Evolutionary conservation across 2,113 vertebrate species (phyloP).

Genomic region (Apodemus speciosus): DNA sequence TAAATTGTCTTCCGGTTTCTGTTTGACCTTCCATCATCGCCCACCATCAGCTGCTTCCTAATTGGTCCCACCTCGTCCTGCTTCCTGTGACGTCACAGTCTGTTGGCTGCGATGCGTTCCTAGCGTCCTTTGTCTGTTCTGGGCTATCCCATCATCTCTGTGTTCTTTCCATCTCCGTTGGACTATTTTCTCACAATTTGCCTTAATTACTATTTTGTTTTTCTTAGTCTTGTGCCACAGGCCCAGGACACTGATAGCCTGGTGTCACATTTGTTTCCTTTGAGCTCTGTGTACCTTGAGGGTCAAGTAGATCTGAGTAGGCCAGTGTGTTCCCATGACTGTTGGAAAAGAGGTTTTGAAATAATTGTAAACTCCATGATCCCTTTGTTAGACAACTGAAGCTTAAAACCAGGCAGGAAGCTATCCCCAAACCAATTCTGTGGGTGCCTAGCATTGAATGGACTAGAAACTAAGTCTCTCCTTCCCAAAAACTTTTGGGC

Average conservation of each 20-base stretch:
- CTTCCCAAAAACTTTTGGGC: neutral
- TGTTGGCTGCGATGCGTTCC: neutral
- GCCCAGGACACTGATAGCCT: neutral
- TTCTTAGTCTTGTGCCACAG: conserved; percentile 14
- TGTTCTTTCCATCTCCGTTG: neutral
- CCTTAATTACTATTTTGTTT: conserved; percentile 1
- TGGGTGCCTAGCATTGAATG: neutral
- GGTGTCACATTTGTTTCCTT: neutral
- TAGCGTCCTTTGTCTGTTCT: neutral
- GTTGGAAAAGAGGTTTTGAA: neutral
- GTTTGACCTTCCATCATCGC: neutral
- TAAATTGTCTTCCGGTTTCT: neutral
- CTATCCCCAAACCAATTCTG: neutral
- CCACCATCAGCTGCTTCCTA: neutral
- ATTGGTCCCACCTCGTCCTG: neutral
- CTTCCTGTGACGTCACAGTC: neutral
- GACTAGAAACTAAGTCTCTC: neutral
- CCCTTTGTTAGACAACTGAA: neutral
- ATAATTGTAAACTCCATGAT: conserved; percentile 31
- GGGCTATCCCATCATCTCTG: neutral
- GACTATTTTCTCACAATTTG: neutral
- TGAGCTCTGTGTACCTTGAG: neutral
- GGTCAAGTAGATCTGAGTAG: neutral
- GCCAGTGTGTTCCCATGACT: neutral
- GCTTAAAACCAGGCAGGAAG: conserved; percentile 18